Base-by-base conservation (phyloP, 2,888 invertebrate species). In the Itoplectis maculator region DNA sequence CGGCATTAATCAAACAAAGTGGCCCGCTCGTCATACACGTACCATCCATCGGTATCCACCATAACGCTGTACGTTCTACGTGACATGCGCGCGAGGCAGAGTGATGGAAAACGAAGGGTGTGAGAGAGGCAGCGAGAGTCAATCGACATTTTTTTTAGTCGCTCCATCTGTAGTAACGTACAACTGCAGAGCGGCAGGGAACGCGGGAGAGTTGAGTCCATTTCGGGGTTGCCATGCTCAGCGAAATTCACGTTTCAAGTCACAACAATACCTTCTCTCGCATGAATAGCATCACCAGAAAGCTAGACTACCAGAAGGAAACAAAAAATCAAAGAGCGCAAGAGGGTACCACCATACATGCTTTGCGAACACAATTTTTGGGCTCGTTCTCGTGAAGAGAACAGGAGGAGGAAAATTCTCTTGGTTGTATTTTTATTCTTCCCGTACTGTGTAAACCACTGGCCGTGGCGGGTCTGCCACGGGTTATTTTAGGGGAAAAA, bases 241-340 rank as follows among this genome's bases (percentile, higher is more conserved):
- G 69, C 54, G 42, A 70, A 70, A 70, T 70, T 70, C 69, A 70
- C 69, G 69, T 70, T 70, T 70, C 69, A 56, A 70, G 69, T 70
- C 54, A 70, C 69, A 70, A 70, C 69, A 70, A 70, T 70, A 42
- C 69, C 69, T 70, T 70, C 42, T 70, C 54, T 54, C 69, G 69
- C 69, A 70, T 70, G 69, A 70, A 70, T 70, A 51, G 51, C 69
- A 54, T 56, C 69, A 40, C 42, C 54, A 42, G 54, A 70, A 54
- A 42, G 29, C 54, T 23, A 70, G 69, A 70, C 40, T 56, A 54
- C 23, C 69, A 70, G 54, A 70, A 70, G 42, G 54, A 54, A 54
- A 69, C 56, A 54, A 70, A 56, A 70, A 70, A 70, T 70, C 69
- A 70, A 54, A 42, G 69, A 20, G 23, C 54, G 54, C 23, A 42